phyloP scores from a whole-genome alignment of 2,888 invertebrate species.

The Oasisia sp. region DNA sequence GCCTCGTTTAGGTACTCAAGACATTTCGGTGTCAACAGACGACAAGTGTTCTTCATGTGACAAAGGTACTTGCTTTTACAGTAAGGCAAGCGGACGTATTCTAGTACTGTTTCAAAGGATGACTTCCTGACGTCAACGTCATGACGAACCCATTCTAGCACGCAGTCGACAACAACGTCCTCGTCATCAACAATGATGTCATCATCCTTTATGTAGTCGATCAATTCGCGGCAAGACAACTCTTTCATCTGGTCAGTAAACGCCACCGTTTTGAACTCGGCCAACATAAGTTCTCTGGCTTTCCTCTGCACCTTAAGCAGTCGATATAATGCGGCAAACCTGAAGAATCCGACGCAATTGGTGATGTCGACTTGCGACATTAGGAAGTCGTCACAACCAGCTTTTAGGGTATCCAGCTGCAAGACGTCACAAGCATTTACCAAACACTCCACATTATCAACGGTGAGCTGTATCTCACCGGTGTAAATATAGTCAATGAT shows the following conservation, averaged over 20 bases:
- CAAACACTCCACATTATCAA: not conserved
- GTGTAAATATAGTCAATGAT: not conserved
- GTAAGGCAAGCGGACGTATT: conserved; percentile 34
- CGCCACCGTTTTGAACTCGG: too few species aligned
- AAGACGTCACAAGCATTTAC: not conserved
- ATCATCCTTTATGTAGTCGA: too few species aligned
- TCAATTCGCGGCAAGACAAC: too few species aligned
- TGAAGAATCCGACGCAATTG: too few species aligned
- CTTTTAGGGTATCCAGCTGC: not conserved
- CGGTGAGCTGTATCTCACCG: not conserved
- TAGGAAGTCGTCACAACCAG: too few species aligned
- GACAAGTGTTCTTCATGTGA: conserved; percentile 27
- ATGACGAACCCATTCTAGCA: conserved; percentile 31
- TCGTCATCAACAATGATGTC: too few species aligned
- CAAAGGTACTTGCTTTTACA: conserved; percentile 35
- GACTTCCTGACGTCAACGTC: conserved; percentile 26
- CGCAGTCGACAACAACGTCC: conserved; percentile 38
- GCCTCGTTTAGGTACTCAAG: conserved; percentile 33
- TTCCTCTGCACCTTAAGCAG: too few species aligned
- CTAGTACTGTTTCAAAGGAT: conserved; percentile 21
- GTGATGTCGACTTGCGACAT: too few species aligned
- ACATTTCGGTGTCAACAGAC: conserved; percentile 21
- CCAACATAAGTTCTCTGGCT: too few species aligned
- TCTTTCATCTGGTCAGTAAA: too few species aligned
- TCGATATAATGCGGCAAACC: too few species aligned